Conservation (phyloP, 2,797 vertebrate genomes). For the Ispidina picta region DNA sequence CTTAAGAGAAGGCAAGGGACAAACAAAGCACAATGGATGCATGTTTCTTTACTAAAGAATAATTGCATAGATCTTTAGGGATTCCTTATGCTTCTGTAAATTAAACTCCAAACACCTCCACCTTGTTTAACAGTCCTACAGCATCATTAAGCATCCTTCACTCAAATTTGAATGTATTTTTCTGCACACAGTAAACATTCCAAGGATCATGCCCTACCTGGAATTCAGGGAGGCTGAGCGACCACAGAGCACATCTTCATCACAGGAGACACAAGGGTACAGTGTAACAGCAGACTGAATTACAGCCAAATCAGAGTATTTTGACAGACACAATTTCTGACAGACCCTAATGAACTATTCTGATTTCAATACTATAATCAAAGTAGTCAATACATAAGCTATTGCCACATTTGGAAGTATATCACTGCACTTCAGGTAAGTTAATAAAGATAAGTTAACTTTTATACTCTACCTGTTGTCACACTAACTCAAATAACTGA, state of each 20-base stretch:
- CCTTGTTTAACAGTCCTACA: background rate
- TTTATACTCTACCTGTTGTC: background rate
- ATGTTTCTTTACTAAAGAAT: background rate
- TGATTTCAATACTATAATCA: background rate
- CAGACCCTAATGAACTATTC: background rate
- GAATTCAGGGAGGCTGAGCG: background rate
- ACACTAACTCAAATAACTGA: background rate
- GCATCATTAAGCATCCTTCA: background rate
- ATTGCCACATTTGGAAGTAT: background rate
- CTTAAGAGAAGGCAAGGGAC: background rate
- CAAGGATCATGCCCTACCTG: background rate
- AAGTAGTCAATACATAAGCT: background rate
- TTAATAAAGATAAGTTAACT: background rate
- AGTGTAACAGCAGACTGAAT: background rate
- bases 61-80: background rate
- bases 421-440: background rate
- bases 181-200: background rate
- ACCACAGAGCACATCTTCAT: background rate
- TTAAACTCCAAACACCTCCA: background rate
- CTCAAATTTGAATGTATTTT: background rate
- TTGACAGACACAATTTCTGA: background rate
- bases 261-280: background rate
- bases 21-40: background rate
- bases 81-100: background rate
- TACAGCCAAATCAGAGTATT: background rate